Evolutionary conservation across 2,113 vertebrate species (phyloP).

Genomic region (Paramormyrops kingsleyae): DNA sequence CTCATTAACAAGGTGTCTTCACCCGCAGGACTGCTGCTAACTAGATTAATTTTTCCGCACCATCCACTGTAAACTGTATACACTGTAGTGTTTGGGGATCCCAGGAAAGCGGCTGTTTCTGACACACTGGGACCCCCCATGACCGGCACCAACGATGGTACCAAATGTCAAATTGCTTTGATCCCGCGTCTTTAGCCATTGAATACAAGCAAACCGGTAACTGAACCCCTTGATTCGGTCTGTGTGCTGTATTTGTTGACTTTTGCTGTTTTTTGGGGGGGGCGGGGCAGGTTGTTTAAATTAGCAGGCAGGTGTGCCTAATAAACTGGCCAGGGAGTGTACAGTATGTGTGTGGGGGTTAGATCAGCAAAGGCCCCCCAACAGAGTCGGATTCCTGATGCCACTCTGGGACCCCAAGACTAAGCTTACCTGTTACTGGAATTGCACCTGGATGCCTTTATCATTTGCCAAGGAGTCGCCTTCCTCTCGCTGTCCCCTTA

Average conservation of each 20-base stretch:
- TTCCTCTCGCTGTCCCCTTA: neutral
- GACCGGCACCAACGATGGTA: neutral
- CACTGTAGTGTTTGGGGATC: neutral
- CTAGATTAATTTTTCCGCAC: neutral
- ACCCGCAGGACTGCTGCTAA: neutral
- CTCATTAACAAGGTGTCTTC: neutral
- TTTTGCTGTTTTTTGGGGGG: neutral
- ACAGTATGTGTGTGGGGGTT: neutral
- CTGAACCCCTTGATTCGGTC: neutral
- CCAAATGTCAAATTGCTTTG: neutral
- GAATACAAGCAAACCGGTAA: neutral
- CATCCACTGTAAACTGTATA: neutral
- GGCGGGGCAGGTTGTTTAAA: neutral
- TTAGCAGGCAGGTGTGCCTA: neutral
- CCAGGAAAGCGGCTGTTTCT: neutral
- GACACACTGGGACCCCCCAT: neutral
- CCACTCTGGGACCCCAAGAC: neutral
- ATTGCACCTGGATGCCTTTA: neutral
- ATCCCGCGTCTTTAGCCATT: neutral
- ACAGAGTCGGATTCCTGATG: neutral
- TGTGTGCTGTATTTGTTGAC: neutral
- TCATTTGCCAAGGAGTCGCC: neutral
- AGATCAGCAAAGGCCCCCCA: neutral
- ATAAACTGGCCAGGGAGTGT: neutral
- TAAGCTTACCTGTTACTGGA: neutral